Base-by-base conservation (phyloP, 1,140 invertebrate genomes). In the Brevipalpus yothersi region DNA sequence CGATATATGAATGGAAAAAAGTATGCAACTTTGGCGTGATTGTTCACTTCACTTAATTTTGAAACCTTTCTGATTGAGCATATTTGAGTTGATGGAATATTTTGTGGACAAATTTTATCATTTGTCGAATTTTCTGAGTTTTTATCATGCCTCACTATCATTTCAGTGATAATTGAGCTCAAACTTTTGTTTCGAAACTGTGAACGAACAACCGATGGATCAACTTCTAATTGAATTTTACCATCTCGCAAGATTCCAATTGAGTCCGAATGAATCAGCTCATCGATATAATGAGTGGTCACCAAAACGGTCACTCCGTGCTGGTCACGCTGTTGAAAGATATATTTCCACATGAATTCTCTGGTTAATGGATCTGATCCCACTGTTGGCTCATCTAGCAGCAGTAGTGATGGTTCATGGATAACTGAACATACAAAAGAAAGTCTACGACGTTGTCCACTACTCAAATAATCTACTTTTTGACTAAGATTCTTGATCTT, bases 351-450 rank as follows among this genome's bases (percentile, higher is more conserved):
- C 9, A 51, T 51, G 9, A 19, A 19, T 51, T 51, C 49, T 19
- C 49, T 13, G 1, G 21, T 10, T 8, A 51, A n/a, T 51, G 49
- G 49, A 51, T 51, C 49, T 19, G 21, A n/a, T n/a, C 49, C 49
- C 3, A 19, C n/a, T n/a, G 72, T 73, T 19, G 72, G 72, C 58
- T 74, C 72, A 63, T 74, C 72, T 19, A 74, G 64, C 40, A 74
- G 70, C 31, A 74, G 62, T 5, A 74, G 59, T 59, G 70, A 65
- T 0, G 89, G 89, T 72, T 88, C 84, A 66, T 93, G 87, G 75
- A 94, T 82, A 7, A 94, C 73, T 4, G 89, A 89, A 23, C 88
- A 83, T 0, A 87, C 87, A 67, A 95, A 88, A 4, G 86, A 91
- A 0, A 91, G 86, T 63, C 89, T 77, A 43, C 89, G 76, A 68